A percentile compares a stretch with the other conserved stretches of the same genome.
Evolutionary conservation across 2,888 invertebrate genomes (phyloP).

Genomic region (Drosophila nigricruria): DNA sequence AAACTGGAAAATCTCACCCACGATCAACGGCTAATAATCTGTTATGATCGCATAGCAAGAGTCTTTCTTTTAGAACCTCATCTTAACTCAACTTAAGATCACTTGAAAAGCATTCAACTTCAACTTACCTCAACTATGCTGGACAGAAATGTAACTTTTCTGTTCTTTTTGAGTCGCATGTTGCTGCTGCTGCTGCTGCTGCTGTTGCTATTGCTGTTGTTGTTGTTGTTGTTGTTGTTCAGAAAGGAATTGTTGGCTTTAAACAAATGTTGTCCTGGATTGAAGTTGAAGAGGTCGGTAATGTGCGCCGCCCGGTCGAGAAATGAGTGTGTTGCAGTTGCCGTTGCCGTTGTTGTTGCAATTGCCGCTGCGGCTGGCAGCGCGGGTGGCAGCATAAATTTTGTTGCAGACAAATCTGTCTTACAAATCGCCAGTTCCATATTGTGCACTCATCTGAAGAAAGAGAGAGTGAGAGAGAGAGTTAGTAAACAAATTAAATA

Average conservation of each 20-base stretch:
- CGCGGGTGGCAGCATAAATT: constrained; percentile 83
- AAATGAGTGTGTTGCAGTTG: constrained; percentile 67
- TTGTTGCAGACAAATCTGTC: constrained; percentile 81
- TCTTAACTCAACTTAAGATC: background rate
- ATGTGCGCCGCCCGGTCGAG: constrained; percentile 75
- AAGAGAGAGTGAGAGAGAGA: background rate
- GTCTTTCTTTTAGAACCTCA: background rate
- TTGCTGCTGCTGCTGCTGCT: constrained; percentile 53
- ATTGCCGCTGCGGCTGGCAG: constrained; percentile 62
- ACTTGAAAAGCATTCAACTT: background rate
- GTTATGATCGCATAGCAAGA: background rate
- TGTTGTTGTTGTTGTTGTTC: constrained; percentile 47
- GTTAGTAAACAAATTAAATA: constrained; percentile 1
- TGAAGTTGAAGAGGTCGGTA: constrained; percentile 79
- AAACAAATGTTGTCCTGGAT: constrained; percentile 75
- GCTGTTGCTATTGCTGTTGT: constrained; percentile 32
- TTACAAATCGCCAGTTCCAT: constrained; percentile 84
- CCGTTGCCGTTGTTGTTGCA: constrained; percentile 69
- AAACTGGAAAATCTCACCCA: background rate
- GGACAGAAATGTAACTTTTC: constrained; percentile 85
- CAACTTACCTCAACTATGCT: constrained; percentile 84
- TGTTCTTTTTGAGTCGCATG: constrained; percentile 85
- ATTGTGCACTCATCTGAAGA: constrained; percentile 80
- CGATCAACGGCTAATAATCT: background rate
- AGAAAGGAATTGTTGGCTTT: constrained; percentile 42